These are phyloP conservation scores for Hetaerina titia DNA, from an alignment of 2,888 invertebrate genomes.

Conservation along the genomic window DNA sequence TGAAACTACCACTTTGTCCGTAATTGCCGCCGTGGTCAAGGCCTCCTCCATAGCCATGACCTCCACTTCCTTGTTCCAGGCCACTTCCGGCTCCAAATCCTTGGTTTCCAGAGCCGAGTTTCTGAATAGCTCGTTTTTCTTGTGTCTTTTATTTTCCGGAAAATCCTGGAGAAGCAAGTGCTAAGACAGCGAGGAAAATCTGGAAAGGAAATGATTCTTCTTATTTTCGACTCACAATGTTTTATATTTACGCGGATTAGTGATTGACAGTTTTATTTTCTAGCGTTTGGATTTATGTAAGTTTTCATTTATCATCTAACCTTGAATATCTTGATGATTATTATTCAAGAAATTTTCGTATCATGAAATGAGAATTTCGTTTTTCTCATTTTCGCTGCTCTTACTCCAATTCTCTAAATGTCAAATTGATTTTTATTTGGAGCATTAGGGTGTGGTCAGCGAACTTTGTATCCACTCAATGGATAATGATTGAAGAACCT, in stretches of 20 bases:
- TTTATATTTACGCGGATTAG: not conserved
- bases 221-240: not conserved
- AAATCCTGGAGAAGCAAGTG: constrained; percentile 32
- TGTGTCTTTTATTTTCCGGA: constrained; percentile 57
- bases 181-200: constrained; percentile 56
- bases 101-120: constrained; percentile 24
- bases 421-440: too few relatives aligned
- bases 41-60: not conserved
- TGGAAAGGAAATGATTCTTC: not conserved
- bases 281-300: too few relatives aligned
- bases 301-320: too few relatives aligned
- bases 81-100: not conserved
- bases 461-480: too few relatives aligned
- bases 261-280: not conserved
- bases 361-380: too few relatives aligned
- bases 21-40: not conserved
- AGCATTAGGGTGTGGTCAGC: too few relatives aligned
- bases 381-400: too few relatives aligned
- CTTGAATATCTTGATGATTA: too few relatives aligned
- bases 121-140: constrained; percentile 53
- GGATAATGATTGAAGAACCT: too few relatives aligned
- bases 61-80: not conserved
- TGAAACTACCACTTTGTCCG: not conserved
- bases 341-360: too few relatives aligned
- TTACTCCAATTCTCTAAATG: too few relatives aligned